Evolutionary conservation across 2,888 invertebrate genomes (phyloP), one percentile per base, ranked within the genome.

Genomic region (Epinotia nisella): DNA sequence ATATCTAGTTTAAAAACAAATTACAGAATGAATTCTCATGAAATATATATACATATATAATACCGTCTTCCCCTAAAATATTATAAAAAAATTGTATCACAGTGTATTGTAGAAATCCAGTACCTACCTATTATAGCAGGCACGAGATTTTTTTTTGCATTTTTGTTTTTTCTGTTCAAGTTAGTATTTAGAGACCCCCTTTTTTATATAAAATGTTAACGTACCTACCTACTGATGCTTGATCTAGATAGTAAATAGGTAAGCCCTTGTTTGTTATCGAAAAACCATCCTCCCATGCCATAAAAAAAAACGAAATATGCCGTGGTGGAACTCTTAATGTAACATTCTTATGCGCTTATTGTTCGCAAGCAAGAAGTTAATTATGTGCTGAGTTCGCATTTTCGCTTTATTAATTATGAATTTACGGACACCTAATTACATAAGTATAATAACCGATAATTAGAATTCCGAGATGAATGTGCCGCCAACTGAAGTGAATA

Each of bases 381-480:
- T 67, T 61, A 61, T 58, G 67, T 72, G 62, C 45, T 10, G 67
- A 62, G 55, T 62, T 56, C 56, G 29, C 67, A 72, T 72, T 62
- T 67, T 72, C 60, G 67, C 59, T 61, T 67, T 72, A 61, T 56
- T 72, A 72, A 72, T 72, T 72, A 67, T 56, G 62, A 62, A 62
- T 45, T 62, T 62, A 56, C 61, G 55, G 17, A 72, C 72, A 72
- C 72, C 72, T 72, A 72, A 72, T 72, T 72, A 67, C 35, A 45
- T 29, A 15, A 2, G 21, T 15, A 56, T 72, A 60, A 71, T 71
- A 71, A 61, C 41, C 61, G 49, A 61, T 72, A 67, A 67, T 61
- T 71, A 61, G n/a, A 58, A 65, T 71, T 51, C 58, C 29, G 15
- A 11, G 45, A 61, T 61, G 7, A 61, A 45, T 53, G 19, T 9